Base-by-base conservation (phyloP, 1,140 invertebrate species). In the Laupala kohalensis region DNA sequence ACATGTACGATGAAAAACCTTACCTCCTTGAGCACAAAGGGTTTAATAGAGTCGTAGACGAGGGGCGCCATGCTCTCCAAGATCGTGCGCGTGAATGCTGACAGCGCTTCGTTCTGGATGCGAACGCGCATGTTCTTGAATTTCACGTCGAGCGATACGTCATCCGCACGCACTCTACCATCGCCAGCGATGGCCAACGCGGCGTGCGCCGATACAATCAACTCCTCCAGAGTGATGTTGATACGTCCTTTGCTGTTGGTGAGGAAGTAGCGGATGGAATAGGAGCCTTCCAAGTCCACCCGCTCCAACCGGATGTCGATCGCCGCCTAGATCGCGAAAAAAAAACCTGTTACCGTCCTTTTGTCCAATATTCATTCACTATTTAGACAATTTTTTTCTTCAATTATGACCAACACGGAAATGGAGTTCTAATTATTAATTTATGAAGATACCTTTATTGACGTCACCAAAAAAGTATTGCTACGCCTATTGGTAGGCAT, bases 21-120 rank as follows among this genome's bases (percentile, higher is more conserved):
- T 0, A 91, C 89, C 79, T 93, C 87, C 73, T 85, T 86, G 5
- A 94, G 79, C 74, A 94, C 88, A 71, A 90, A 91, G 0, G 92
- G 92, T 77, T 94, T 94, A 71, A 93, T 90, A 13, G 89, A 90
- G 75, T 94, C 91, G 75, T 94, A 94, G 0, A 94, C 82, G 66
- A 92, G 87, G 23, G 86, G 86, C 0, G 91, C 91, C 0, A 92
- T 83, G 0, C 90, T 89, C 78, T 93, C 93, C 3, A 93, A 84
- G 26, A 93, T 81, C 0, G 89, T 84, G 75, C 77, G 71, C 19
- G 72, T 73, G 9, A 53, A 19, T 19, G 37, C 90, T 29, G 92
- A 80, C 69, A 92, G 86, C 4, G 91, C 91, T 0, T 92, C 81
- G 78, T 92, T 92, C 77, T 92, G 84, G 75, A 95, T 93, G 75